Conservation (phyloP, 2,797 vertebrate species). For the Falco cherrug region DNA sequence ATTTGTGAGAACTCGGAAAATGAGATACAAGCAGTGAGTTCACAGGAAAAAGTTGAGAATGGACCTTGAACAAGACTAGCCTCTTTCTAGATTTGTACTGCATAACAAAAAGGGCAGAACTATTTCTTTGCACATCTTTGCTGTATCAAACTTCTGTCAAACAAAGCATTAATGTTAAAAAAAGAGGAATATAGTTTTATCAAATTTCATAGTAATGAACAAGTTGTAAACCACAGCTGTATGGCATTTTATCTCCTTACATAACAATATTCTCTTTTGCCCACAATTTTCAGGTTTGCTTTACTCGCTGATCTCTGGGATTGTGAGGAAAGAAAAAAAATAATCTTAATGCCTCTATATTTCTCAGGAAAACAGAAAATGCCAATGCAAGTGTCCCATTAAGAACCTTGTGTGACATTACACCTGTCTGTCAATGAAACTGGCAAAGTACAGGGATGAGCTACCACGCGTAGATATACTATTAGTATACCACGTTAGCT, state of each 20-base stretch:
- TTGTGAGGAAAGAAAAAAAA: not conserved
- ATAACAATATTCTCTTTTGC: not conserved
- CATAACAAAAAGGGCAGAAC: not conserved
- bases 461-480: not conserved
- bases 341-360: not conserved
- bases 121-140: not conserved
- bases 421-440: not conserved
- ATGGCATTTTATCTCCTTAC: not conserved
- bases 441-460: not conserved
- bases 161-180: not conserved
- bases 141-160: not conserved
- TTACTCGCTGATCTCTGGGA: not conserved
- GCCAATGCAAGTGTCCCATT: not conserved
- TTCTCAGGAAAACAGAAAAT: not conserved
- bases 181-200: not conserved
- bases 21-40: not conserved
- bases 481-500: not conserved
- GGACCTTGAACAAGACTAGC: not conserved
- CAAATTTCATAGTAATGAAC: not conserved
- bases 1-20: not conserved
- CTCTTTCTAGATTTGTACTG: not conserved
- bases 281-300: not conserved
- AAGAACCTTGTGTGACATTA: not conserved
- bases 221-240: not conserved
- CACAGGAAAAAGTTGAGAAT: not conserved